A percentile compares a stretch with the other conserved stretches of the same genome.
phyloP scores from a whole-genome alignment of 2,113 vertebrate species.

The Ictidomys tridecemlineatus region DNA sequence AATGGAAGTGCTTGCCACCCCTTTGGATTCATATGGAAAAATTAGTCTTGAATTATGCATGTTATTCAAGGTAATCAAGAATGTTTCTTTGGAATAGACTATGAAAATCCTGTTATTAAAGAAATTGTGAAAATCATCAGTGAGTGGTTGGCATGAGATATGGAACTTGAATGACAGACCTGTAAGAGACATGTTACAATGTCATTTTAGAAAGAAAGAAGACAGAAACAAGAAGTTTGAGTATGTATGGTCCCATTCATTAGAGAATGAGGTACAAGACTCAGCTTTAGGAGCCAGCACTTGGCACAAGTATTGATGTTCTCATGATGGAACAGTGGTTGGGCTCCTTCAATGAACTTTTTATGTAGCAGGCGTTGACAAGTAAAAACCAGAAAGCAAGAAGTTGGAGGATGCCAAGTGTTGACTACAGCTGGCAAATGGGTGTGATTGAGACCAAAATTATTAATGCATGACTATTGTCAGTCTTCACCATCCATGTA shows the following conservation, averaged over 20 bases:
- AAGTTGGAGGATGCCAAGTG: neutral
- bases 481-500: neutral
- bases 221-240: neutral
- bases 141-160: neutral
- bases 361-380: neutral
- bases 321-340: neutral
- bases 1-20: neutral
- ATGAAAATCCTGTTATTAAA: neutral
- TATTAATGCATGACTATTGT: neutral
- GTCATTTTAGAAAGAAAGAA: conserved; percentile 20
- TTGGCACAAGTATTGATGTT: neutral
- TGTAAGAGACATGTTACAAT: neutral
- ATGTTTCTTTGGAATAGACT: neutral
- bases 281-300: neutral
- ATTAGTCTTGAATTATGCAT: conserved; percentile 42
- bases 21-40: conserved; percentile 42
- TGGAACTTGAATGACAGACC: neutral
- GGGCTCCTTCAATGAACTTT: neutral
- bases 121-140: neutral
- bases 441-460: neutral
- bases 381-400: conserved; percentile 51
- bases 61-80: conserved; percentile 24
- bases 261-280: neutral
- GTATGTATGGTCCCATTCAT: neutral
- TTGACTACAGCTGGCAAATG: conserved; percentile 48